These are phyloP conservation scores for Tapera naevia DNA, from an alignment of 2,797 vertebrate genomes.

Conservation along the genomic window DNA sequence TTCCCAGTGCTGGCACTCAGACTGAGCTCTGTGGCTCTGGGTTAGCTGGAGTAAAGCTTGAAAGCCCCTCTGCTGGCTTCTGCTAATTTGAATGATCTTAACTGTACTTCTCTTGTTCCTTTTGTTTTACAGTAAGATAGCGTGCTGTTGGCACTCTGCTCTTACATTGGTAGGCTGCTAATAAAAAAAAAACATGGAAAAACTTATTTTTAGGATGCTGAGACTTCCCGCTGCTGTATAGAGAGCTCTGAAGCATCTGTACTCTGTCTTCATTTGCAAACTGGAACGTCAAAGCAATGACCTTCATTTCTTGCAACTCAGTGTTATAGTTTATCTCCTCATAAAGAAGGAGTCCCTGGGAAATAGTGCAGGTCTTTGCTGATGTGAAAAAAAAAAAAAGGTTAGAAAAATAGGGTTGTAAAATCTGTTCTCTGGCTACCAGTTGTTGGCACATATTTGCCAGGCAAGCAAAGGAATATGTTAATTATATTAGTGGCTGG, in stretches of 20 bases:
- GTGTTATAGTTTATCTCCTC: neutral
- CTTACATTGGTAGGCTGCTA: neutral
- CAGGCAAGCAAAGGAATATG: neutral
- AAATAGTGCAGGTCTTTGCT: neutral
- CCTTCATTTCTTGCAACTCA: conserved; percentile 16
- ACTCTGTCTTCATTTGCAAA: neutral
- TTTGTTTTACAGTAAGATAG: neutral
- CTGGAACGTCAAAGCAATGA: neutral
- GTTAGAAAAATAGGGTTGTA: neutral
- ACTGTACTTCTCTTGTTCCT: neutral
- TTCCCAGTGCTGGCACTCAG: neutral
- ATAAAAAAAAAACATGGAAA: neutral
- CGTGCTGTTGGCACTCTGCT: neutral
- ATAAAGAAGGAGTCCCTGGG: neutral
- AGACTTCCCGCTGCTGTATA: neutral
- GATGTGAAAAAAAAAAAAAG: neutral
- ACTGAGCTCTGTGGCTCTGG: neutral
- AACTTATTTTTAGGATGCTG: neutral
- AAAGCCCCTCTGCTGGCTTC: neutral
- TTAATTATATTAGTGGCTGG: neutral
- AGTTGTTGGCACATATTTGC: neutral
- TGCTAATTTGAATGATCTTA: neutral
- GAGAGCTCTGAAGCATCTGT: neutral
- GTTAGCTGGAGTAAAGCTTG: neutral
- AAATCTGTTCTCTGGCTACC: neutral